Conservation (phyloP, 2,113 vertebrate species). For the Oceanites oceanicus region DNA sequence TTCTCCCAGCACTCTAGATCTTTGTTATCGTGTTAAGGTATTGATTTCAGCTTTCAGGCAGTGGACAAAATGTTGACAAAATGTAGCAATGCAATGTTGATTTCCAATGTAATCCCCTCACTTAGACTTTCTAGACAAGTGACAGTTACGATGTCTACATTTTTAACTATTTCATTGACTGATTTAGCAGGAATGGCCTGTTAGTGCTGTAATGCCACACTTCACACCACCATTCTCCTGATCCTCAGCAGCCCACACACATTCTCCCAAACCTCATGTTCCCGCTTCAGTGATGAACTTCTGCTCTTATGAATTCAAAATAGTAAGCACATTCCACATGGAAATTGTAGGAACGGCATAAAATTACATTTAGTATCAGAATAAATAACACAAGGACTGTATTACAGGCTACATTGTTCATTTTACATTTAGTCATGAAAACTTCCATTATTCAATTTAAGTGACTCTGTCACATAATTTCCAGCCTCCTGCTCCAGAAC, state of each 20-base stretch:
- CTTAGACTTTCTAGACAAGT: background rate
- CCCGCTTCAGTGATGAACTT: conserved; percentile 20
- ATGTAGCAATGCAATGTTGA: background rate
- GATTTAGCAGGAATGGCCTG: background rate
- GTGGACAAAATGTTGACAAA: background rate
- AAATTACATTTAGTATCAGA: conserved; percentile 53
- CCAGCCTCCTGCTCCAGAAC: conserved; percentile 23
- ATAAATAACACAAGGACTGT: conserved; percentile 45
- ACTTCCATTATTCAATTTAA: conserved; percentile 52
- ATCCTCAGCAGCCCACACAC: background rate
- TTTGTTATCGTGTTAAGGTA: background rate
- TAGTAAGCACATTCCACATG: conserved; percentile 43
- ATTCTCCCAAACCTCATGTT: background rate
- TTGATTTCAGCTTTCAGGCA: background rate
- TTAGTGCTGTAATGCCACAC: background rate
- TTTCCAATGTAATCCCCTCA: background rate
- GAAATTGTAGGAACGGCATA: conserved; percentile 39
- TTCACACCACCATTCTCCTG: background rate
- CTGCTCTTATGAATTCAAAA: conserved; percentile 32
- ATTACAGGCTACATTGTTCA: conserved; percentile 22
- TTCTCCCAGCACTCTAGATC: background rate
- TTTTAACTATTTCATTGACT: background rate
- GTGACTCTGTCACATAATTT: conserved; percentile 52
- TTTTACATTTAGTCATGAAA: conserved; percentile 51
- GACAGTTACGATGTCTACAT: background rate